Evolutionary conservation across 2,797 vertebrate species (phyloP).

Genomic region (Galago senegalensis): DNA sequence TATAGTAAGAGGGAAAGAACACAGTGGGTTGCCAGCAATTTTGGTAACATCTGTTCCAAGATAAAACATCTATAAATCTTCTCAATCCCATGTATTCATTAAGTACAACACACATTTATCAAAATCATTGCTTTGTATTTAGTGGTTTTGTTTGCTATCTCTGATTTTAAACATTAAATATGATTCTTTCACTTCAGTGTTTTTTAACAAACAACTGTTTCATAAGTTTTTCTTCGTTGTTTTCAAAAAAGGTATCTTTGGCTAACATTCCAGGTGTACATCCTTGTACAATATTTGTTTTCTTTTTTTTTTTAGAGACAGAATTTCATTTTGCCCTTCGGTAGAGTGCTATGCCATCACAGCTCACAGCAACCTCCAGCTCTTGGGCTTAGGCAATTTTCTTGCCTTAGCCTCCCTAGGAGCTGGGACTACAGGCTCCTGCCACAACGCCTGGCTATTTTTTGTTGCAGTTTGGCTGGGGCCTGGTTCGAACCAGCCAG

Average conservation of each 20-base stretch:
- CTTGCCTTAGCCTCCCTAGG: too few relatives aligned
- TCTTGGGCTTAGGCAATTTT: too few relatives aligned
- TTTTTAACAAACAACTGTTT: constrained; percentile 63
- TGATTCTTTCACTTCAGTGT: constrained; percentile 49
- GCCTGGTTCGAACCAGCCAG: too few relatives aligned
- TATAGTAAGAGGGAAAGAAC: constrained; percentile 67
- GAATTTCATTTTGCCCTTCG: too few relatives aligned
- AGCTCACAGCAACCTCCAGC: too few relatives aligned
- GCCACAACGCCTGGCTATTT: too few relatives aligned
- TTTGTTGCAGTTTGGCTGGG: too few relatives aligned
- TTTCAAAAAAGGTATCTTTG: constrained; percentile 41
- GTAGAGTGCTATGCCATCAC: too few relatives aligned
- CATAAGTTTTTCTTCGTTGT: constrained; percentile 46
- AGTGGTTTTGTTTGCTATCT: constrained; percentile 60
- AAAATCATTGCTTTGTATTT: constrained; percentile 64
- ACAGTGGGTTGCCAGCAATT: constrained; percentile 66
- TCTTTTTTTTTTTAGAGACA: background rate
- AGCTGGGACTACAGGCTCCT: too few relatives aligned
- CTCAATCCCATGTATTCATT: constrained; percentile 55
- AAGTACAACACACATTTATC: constrained; percentile 69
- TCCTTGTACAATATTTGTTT: background rate
- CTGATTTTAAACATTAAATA: constrained; percentile 32
- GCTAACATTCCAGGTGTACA: background rate
- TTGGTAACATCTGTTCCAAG: constrained; percentile 69
- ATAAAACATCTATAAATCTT: constrained; percentile 67